phyloP scores from a whole-genome alignment of 2,113 vertebrate species.

The Tachuris rubrigastra region DNA sequence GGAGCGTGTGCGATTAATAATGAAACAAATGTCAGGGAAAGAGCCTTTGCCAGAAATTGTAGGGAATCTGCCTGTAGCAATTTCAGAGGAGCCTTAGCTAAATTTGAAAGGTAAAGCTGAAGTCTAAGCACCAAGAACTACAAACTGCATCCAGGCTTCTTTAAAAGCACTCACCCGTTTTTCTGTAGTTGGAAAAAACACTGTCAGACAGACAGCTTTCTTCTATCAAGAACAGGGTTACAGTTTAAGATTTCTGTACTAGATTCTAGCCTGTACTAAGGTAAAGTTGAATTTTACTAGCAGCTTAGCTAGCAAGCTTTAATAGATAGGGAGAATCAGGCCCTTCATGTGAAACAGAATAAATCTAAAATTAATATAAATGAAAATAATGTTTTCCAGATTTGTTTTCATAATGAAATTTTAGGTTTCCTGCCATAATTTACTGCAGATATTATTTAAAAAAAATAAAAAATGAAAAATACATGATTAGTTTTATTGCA shows the following conservation, averaged over 20 bases:
- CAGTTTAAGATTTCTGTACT: background rate
- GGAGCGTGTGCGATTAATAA: background rate
- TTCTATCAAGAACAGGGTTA: background rate
- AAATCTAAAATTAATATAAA: conserved; percentile 41
- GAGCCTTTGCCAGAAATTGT: background rate
- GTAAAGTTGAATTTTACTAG: background rate
- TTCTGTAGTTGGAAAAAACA: background rate
- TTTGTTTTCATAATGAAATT: background rate
- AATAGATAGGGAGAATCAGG: background rate
- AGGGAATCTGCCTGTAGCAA: background rate
- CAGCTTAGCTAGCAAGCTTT: background rate
- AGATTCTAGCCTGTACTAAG: background rate
- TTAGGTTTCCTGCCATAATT: conserved; percentile 6
- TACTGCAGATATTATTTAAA: background rate
- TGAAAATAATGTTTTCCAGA: background rate
- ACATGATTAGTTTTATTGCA: conserved; percentile 27
- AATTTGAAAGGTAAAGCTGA: background rate
- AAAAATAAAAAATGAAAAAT: background rate
- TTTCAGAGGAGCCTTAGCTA: background rate
- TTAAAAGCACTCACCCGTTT: background rate
- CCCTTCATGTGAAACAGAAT: background rate
- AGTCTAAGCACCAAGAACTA: background rate
- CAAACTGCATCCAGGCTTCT: background rate
- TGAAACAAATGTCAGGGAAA: fast-evolving
- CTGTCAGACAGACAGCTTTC: background rate